Base-by-base conservation (phyloP, 1,140 invertebrate genomes). In the Cecropterus lyciades region DNA sequence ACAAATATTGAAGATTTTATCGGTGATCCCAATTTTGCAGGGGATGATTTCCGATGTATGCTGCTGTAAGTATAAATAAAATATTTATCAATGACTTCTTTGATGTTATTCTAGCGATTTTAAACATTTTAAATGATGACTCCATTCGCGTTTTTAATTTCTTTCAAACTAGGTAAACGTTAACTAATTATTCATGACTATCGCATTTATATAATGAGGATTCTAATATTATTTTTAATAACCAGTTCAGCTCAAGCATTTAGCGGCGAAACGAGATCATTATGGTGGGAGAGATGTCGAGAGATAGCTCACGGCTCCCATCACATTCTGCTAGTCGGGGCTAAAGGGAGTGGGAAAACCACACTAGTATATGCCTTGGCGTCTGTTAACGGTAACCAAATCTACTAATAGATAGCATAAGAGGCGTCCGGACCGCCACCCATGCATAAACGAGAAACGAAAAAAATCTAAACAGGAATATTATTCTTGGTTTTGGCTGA, bases 261-360 rank as follows among this genome's bases (percentile, higher is more conserved):
- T 15, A 62, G 66, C 17, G 82, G 78, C 3, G 84, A 88, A 60
- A 77, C 65, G 3, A 77, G 75, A 57, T 27, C 55, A 5, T n/a
- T 80, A 1, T 88, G 84, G 84, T 88, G 85, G 85, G 84, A 86
- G 20, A 77, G 48, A 43, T 84, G 84, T 42, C 55, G 71, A 4
- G 79, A 82, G 20, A 40, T 77, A 1, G 46, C 16, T 1, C 73
- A 75, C 5, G 79, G 82, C 0, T 73, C 68, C 24, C 72, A 70
- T 17, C 73, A 64, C 45, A 70, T 82, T 3, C 52, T 89, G 24
- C 17, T 87, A 6, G 77, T 87, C 8, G 86, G 86, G 16, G 77
- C 84, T 0, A 49, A 16, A 30, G 62, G 56, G 6, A 70, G 77
- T 30, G 86, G 84, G 0, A 86, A 80, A 59, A 76, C 73, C 5